Evolutionary conservation across 2,888 invertebrate species (phyloP).

Genomic region (Ochlodes sylvanus): DNA sequence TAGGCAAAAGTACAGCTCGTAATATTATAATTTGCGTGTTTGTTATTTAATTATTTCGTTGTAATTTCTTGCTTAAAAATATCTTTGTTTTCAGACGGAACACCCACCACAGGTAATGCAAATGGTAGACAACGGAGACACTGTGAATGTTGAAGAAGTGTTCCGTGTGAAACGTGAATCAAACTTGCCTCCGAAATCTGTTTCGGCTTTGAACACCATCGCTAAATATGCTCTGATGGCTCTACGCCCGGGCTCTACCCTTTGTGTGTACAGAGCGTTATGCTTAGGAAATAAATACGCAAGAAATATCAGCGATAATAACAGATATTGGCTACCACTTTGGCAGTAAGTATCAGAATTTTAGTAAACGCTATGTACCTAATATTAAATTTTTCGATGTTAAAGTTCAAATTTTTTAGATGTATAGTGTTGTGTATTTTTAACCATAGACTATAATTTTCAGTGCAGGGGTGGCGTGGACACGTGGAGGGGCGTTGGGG

Average conservation of each 20-base stretch:
- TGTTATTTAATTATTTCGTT: background rate
- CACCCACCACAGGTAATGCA: constrained; percentile 74
- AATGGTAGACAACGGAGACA: constrained; percentile 72
- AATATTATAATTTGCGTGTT: background rate
- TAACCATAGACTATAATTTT: too few species aligned
- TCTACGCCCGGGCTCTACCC: constrained; percentile 80
- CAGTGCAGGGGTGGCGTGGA: constrained; percentile 92
- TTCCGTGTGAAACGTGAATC: constrained; percentile 71
- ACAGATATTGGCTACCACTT: constrained; percentile 89
- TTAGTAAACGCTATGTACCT: background rate
- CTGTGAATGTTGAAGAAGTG: constrained; percentile 73
- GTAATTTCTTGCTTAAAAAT: background rate
- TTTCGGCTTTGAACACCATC: constrained; percentile 79
- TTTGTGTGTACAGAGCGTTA: constrained; percentile 86
- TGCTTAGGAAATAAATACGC: constrained; percentile 89
- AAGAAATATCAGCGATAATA: constrained; percentile 79
- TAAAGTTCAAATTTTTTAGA: too few species aligned
- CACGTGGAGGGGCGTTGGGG: constrained; percentile 83
- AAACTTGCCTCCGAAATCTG: constrained; percentile 58
- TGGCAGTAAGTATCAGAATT: constrained; percentile 87
- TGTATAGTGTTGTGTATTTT: too few species aligned
- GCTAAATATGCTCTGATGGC: constrained; percentile 82
- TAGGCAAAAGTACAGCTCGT: too few species aligned
- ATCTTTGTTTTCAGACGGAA: constrained; percentile 66
- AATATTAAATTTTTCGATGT: background rate